Conservation (phyloP, 2,113 vertebrate species). For the Nerophis lumbriciformis region DNA sequence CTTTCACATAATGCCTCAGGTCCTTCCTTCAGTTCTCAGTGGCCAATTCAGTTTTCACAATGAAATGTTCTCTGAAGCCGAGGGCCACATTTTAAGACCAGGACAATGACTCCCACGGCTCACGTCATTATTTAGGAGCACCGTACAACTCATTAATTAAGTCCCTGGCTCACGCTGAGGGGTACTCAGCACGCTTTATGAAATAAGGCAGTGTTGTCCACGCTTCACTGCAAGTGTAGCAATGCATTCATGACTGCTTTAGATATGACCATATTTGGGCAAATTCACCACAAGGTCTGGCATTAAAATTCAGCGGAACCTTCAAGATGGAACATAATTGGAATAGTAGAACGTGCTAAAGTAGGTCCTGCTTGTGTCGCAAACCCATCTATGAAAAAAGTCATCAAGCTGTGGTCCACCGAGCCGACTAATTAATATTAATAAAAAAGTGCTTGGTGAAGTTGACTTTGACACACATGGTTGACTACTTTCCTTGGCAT, state of each 20-base stretch:
- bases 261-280: slow-evolving; percentile 17
- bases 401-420: too few species aligned
- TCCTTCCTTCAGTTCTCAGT: neutral
- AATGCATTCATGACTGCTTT: neutral
- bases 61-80: slow-evolving; percentile 25
- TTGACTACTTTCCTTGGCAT: too few species aligned
- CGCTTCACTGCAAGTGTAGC: neutral
- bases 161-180: slow-evolving; percentile 9
- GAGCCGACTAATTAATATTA: too few species aligned
- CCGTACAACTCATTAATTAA: slow-evolving; percentile 18
- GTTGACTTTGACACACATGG: too few species aligned
- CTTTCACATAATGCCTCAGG: neutral
- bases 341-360: too few species aligned
- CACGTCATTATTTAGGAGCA: slow-evolving; percentile 20
- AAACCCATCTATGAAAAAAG: too few species aligned
- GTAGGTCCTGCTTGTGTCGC: too few species aligned
- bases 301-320: neutral
- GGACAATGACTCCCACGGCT: slow-evolving; percentile 26
- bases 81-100: slow-evolving; percentile 8
- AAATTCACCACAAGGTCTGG: slow-evolving; percentile 9
- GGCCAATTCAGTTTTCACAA: neutral
- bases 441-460: too few species aligned
- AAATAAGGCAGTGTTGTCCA: slow-evolving; percentile 4
- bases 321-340: neutral
- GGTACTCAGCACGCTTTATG: slow-evolving; percentile 4